These are phyloP conservation scores for Dryobota labecula DNA, from an alignment of 2,888 invertebrate species.

Conservation along the genomic window DNA sequence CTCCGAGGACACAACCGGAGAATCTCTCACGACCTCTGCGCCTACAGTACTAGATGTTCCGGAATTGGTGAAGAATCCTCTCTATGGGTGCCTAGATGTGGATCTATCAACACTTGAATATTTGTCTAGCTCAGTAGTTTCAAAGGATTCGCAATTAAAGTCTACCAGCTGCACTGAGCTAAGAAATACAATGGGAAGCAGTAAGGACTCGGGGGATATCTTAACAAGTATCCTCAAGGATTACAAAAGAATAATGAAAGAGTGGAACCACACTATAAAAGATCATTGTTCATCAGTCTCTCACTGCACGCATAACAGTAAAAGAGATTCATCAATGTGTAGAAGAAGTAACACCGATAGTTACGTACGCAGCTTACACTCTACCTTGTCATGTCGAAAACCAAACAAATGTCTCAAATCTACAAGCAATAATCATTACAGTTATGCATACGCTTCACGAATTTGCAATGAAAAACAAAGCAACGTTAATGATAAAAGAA, in stretches of 20 bases:
- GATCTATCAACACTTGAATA: slow-evolving; percentile 80
- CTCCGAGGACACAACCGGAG: slow-evolving; percentile 83
- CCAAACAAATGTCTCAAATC: slow-evolving; percentile 76
- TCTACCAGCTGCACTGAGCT: slow-evolving; percentile 86
- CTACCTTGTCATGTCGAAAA: slow-evolving; percentile 81
- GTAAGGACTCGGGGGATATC: slow-evolving; percentile 76
- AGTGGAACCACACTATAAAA: slow-evolving; percentile 86
- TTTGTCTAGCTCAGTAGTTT: slow-evolving; percentile 75
- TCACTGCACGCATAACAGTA: slow-evolving; percentile 72
- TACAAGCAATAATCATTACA: slow-evolving; percentile 75
- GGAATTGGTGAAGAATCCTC: slow-evolving; percentile 84
- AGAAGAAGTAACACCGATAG: slow-evolving; percentile 79
- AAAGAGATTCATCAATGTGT: slow-evolving; percentile 74
- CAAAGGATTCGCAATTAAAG: slow-evolving; percentile 84
- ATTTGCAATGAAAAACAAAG: slow-evolving; percentile 71
- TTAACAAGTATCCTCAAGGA: slow-evolving; percentile 82
- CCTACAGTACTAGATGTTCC: slow-evolving; percentile 83
- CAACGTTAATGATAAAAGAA: slow-evolving; percentile 69
- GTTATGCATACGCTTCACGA: slow-evolving; percentile 76
- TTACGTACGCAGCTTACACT: slow-evolving; percentile 82
- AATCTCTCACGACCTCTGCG: slow-evolving; percentile 81
- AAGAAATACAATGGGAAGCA: slow-evolving; percentile 80
- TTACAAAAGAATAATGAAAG: slow-evolving; percentile 87
- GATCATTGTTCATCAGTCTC: slow-evolving; percentile 82
- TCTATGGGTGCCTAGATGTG: slow-evolving; percentile 83